These are phyloP conservation scores for Hippopotamyrus pictus DNA, from an alignment of 2,797 vertebrate species.

Conservation along the genomic window DNA sequence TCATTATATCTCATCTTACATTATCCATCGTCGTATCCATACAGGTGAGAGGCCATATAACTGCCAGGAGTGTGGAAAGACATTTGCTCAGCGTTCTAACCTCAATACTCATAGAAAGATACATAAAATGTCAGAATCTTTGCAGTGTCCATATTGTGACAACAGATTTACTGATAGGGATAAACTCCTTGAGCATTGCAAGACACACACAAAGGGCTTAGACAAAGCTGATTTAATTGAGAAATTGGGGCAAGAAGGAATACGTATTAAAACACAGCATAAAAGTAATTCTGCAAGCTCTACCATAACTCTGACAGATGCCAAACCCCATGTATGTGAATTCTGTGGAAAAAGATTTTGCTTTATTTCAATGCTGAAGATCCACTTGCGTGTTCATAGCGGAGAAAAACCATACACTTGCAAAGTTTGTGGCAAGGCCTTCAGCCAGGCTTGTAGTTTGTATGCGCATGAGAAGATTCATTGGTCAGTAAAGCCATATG, in stretches of 20 bases:
- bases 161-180: constrained; percentile 41
- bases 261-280: not conserved
- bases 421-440: constrained; percentile 65
- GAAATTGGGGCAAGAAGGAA: constrained; percentile 20
- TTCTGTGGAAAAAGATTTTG: constrained; percentile 64
- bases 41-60: constrained; percentile 65
- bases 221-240: not conserved
- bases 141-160: constrained; percentile 48
- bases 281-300: not conserved
- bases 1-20: constrained; percentile 60
- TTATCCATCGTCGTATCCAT: constrained; percentile 65
- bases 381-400: constrained; percentile 66
- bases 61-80: constrained; percentile 58
- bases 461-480: constrained; percentile 66
- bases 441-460: constrained; percentile 62
- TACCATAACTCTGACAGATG: not conserved
- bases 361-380: constrained; percentile 61
- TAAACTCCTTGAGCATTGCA: constrained; percentile 42
- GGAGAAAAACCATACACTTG: constrained; percentile 69
- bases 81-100: constrained; percentile 65
- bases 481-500: constrained; percentile 67
- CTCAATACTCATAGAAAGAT: constrained; percentile 61
- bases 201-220: constrained; percentile 25
- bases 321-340: constrained; percentile 46
- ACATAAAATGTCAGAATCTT: constrained; percentile 33